Evolutionary conservation across 2,888 invertebrate genomes (phyloP), one percentile per base, ranked within the genome.

Genomic region (Kryphioiulus occultus): DNA sequence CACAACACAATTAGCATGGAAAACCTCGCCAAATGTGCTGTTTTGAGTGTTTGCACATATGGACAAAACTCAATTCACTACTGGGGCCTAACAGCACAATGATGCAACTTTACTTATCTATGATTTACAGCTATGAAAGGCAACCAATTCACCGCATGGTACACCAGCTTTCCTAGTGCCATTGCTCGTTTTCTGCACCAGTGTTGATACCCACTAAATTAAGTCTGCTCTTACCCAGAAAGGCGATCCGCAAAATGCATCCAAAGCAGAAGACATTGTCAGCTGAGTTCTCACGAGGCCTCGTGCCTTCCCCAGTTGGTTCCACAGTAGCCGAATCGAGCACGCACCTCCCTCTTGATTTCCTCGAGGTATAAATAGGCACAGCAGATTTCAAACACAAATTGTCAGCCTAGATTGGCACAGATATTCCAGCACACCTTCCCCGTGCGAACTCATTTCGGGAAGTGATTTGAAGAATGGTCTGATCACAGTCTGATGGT

Each of bases 221-320:
- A n/a, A n/a, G n/a, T 35, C 35, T 2, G 35, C 7, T 7, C 86
- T 86, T 86, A 86, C 86, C 86, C 86, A 86, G 78, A 86, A 86
- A 5, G 68, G 86, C 19, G 86, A 86, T 68, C 86, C 86, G 17
- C 86, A 86, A 42, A 86, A 86, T 30, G 30, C 47, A 59, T 42
- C 32, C 39, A 86, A 68, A 19, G 35, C 17, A 19, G 42, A 53
- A 59, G 59, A 30, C 86, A 86, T 86, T 86, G 19, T 35, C 39
- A 30, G 19, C 35, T 68, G 22, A 17, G 10, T 22, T n/a, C 7
- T 19, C 15, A 30, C 5, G 3, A 32, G 5, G 1, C 26, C 44
- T 44, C 47, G 32, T 44, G 32, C 1, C 59, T 59, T 68, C 26
- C 68, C 68, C 7, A 22, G 68, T 26, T 68, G 68, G 35, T 35